phyloP scores from a whole-genome alignment of 2,113 vertebrate genomes.

The Hippopotamus amphibius region DNA sequence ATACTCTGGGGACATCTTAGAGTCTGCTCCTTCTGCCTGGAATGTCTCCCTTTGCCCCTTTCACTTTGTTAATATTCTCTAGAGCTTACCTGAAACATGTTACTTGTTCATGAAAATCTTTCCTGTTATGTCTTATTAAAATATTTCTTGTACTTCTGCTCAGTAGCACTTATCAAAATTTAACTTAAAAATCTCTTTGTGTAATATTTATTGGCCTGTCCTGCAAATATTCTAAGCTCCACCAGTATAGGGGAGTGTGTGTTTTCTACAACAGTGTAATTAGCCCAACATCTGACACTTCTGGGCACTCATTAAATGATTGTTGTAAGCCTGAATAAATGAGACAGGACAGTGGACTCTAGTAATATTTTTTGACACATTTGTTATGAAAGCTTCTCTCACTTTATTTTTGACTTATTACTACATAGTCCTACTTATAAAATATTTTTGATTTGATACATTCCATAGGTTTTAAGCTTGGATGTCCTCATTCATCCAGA shows the following conservation, averaged over 20 bases:
- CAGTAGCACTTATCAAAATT: neutral
- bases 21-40: neutral
- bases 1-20: neutral
- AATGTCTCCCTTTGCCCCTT: neutral
- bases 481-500: neutral
- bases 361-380: neutral
- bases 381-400: neutral
- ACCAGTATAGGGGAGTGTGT: neutral
- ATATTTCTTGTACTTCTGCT: neutral
- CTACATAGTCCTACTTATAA: neutral
- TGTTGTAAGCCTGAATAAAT: neutral
- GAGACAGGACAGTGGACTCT: neutral
- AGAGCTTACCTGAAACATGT: neutral
- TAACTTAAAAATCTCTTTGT: neutral
- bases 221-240: neutral
- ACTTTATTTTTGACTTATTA: neutral
- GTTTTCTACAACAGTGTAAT: neutral
- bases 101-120: neutral
- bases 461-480: neutral
- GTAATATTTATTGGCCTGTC: neutral
- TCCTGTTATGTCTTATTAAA: neutral
- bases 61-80: neutral
- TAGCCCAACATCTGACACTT: neutral
- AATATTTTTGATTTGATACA: neutral
- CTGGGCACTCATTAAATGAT: neutral